Base-by-base conservation (phyloP, 2,888 invertebrate species). In the Apodemia hepburni region DNA sequence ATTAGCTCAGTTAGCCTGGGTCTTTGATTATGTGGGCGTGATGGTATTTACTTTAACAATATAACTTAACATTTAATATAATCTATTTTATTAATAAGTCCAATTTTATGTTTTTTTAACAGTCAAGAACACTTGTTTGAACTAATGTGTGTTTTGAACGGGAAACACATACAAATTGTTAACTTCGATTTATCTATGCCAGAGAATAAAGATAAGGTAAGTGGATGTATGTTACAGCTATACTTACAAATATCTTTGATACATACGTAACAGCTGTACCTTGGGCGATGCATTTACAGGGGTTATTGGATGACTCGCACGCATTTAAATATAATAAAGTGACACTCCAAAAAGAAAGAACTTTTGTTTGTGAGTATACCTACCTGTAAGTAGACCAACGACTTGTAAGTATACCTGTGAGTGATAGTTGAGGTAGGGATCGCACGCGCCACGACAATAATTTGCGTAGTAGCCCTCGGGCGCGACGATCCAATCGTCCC, bases 401-500 rank as follows among this genome's bases (percentile, higher is more conserved):
- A n/a, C n/a, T n/a, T n/a, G 1, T 35, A 35, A 35, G 9, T 35
- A 38, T 35, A 98, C 97, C 91, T 97, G 97, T 69, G 97, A 96
- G 91, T 98, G 96, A 91, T 97, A 97, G 67, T 95, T 96, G 82
- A 95, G 95, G 92, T 95, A 96, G 64, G 97, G 93, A 57, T 95
- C 95, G 88, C 98, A 98, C 79, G 96, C 96, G 70, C 98, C 98
- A 76, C 96, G 94, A 89, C 98, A 98, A 88, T 97, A 98, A 87
- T 98, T 98, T 65, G 98, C 98, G 87, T 96, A 97, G 92, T 98
- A 98, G 73, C 98, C 97, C 76, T 95, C 94, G 35, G 97, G 97
- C 70, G 96, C 96, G 73, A 97, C 96, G 79, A 98, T 97, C 97
- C 97, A 98, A 91, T 98, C 97, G 87, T 97, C 97, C 98, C 98